Evolutionary conservation across 2,113 vertebrate species (phyloP), one percentile per base, ranked within the genome.

Genomic region (Piaya cayana): DNA sequence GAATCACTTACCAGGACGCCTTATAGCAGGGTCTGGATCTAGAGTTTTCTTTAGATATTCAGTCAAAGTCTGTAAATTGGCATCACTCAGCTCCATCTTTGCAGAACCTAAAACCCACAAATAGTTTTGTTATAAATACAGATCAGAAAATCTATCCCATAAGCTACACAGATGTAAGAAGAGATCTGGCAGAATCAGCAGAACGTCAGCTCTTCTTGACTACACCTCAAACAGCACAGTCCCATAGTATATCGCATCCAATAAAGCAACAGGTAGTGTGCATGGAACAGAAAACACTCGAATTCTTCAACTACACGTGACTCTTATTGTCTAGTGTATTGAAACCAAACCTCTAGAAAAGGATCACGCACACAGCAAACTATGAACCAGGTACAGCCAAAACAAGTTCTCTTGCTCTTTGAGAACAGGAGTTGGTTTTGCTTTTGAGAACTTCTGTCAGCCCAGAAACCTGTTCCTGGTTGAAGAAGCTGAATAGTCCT

Each of bases 21-120:
- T 98, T 96, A 99, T 97, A 56, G 98, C 92, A 82, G 99, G 99
- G 97, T 99, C 99, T 74, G 99, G 99, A 97, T 99, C 99, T 86
- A 99, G 97, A 5, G 99, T 99, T 97, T 99, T 99, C 97, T 98
- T 98, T 55, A 99, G 97, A 90, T 99, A 99, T 92, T 99, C 99
- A 13, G 99, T 99, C 94, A 99, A 97, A 55, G 98, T 98, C 94
- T 99, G 99, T 86, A 99, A 98, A 97, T 99, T 99, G 82, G 98
- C 98, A 97, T 99, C 99, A 92, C 99, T 99, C 81, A 99, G 98
- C 94, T 99, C 99, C 99, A 99, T 99, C 97, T 92, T 94, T 82
- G 80, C 96, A 86, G 90, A 94, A 97, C 96, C 97, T 98, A 96
- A 71, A 97, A 93, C 62, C 91, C 47, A 93, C 36, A 96, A 85